Evolutionary conservation across 2,797 vertebrate genomes (phyloP).

Genomic region (Halcyon badia): DNA sequence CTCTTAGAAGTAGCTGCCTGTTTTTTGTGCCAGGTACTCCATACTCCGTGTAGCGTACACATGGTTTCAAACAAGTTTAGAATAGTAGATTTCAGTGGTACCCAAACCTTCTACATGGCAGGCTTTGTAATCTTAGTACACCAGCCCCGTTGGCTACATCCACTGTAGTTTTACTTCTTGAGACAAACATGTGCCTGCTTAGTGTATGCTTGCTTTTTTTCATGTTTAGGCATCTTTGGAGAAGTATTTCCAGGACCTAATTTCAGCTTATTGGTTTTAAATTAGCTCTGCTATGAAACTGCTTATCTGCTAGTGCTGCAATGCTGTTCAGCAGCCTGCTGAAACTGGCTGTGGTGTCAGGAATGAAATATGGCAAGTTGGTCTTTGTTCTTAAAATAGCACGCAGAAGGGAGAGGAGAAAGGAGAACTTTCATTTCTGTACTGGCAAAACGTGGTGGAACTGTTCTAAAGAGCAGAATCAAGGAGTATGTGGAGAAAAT

Average conservation of each 20-base stretch:
- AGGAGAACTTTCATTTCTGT: background rate
- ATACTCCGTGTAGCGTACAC: background rate
- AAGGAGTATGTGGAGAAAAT: background rate
- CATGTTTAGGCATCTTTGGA: background rate
- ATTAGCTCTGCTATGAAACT: background rate
- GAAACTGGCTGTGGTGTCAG: background rate
- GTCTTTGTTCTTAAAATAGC: background rate
- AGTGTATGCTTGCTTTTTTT: background rate
- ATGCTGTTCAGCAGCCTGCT: background rate
- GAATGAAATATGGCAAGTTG: background rate
- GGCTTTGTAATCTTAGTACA: background rate
- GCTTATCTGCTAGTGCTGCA: background rate
- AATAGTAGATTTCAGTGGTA: background rate
- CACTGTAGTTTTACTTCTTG: background rate
- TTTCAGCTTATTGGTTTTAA: slow-evolving; percentile 5
- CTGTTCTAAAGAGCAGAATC: background rate
- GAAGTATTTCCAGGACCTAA: background rate
- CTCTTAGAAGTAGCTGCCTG: background rate
- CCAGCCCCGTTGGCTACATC: background rate
- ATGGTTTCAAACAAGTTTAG: accelerated
- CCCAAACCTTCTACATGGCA: accelerated
- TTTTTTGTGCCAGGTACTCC: background rate
- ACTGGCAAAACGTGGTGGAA: background rate
- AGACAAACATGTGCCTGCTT: background rate
- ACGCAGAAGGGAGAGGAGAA: background rate